Percentiles rank a stretch among this genome's conserved stretches.
Evolutionary conservation across 2,888 invertebrate genomes (phyloP).

Genomic region (Mythimna ferrago): DNA sequence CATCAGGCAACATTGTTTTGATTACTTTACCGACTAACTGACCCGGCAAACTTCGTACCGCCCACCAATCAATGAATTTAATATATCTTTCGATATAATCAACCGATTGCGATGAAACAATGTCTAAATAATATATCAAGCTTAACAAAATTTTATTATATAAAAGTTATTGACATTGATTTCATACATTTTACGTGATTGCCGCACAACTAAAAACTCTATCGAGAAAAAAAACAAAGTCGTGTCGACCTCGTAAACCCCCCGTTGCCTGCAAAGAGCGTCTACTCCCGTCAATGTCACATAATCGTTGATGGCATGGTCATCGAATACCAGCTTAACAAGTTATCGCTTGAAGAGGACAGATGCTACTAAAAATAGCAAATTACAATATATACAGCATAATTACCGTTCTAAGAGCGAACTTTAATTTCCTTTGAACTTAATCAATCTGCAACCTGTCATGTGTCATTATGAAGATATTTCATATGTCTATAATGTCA

Average conservation of each 20-base stretch:
- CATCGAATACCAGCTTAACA: slow-evolving; percentile 74
- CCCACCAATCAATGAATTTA: too few relatives aligned
- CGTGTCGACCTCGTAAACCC: slow-evolving; percentile 10
- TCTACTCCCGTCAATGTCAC: slow-evolving; percentile 62
- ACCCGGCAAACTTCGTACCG: too few relatives aligned
- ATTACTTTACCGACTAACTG: too few relatives aligned
- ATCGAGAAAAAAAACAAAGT: background rate
- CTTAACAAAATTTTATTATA: too few relatives aligned
- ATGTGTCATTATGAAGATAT: slow-evolving; percentile 63
- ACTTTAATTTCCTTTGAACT: slow-evolving; percentile 77
- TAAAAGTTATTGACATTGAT: too few relatives aligned
- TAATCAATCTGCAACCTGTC: slow-evolving; percentile 73
- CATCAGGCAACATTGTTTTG: too few relatives aligned
- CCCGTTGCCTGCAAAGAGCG: slow-evolving; percentile 21
- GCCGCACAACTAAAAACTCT: too few relatives aligned
- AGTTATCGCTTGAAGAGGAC: slow-evolving; percentile 74
- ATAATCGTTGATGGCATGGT: slow-evolving; percentile 58
- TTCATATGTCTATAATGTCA: slow-evolving; percentile 18
- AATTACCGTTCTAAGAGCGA: slow-evolving; percentile 74
- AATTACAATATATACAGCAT: slow-evolving; percentile 72
- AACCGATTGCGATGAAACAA: too few relatives aligned
- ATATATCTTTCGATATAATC: too few relatives aligned
- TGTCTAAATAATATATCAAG: too few relatives aligned
- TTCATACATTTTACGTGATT: too few relatives aligned
- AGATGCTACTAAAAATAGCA: slow-evolving; percentile 81